phyloP scores from a whole-genome alignment of 2,797 vertebrate species.

The Hapalemur alaotrensis region DNA sequence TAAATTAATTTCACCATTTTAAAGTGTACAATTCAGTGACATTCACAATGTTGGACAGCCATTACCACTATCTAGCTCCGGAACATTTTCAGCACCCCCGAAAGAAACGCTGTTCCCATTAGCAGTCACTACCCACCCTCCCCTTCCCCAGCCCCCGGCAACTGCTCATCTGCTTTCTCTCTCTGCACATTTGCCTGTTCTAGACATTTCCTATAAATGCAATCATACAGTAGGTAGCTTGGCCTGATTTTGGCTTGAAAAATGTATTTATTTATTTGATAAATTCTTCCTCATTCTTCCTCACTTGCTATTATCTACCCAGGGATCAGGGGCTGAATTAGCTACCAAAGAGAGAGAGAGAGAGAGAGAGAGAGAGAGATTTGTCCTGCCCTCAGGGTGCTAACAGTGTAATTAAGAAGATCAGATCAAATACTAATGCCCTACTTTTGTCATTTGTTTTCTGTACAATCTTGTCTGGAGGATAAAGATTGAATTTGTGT shows the following conservation, averaged over 20 bases:
- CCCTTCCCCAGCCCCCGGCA: neutral
- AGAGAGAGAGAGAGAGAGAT: too few species aligned
- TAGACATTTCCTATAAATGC: neutral
- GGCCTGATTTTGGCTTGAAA: neutral
- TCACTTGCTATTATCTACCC: neutral
- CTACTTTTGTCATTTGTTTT: neutral
- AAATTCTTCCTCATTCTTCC: neutral
- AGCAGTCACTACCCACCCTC: neutral
- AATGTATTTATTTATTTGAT: constrained; percentile 13
- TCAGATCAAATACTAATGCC: neutral
- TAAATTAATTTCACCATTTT: neutral
- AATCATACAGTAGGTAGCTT: neutral
- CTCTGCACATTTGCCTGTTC: neutral
- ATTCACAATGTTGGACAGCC: neutral
- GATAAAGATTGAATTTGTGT: constrained; percentile 19
- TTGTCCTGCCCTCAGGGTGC: neutral
- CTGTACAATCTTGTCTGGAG: neutral
- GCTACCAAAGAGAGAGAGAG: neutral
- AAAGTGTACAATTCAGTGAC: neutral
- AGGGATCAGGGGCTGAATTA: neutral
- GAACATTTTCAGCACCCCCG: neutral
- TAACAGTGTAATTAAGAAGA: neutral
- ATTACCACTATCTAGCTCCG: neutral
- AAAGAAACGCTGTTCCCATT: neutral
- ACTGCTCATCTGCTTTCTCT: neutral